Evolutionary conservation across 1,140 invertebrate species (phyloP).

Genomic region (Uloborus diversus): DNA sequence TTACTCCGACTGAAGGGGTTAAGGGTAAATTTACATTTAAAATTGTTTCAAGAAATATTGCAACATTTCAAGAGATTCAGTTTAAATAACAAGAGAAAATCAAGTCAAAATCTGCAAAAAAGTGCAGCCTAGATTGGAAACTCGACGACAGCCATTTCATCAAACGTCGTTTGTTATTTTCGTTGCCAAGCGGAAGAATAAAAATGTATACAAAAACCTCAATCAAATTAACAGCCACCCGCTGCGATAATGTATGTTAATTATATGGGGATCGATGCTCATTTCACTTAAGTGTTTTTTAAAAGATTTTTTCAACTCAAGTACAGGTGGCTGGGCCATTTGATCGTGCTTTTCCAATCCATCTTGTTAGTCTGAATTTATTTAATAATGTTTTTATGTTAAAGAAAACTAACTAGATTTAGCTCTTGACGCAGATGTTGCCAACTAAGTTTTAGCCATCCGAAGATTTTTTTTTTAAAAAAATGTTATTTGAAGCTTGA

Average conservation of each 20-base stretch:
- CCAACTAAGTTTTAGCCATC: too few species aligned
- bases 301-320: neutral
- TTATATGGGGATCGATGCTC: conserved; percentile 33
- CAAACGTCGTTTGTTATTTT: neutral
- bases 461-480: too few species aligned
- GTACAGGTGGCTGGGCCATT: neutral
- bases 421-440: too few species aligned
- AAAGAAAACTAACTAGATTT: neutral
- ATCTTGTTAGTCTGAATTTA: neutral
- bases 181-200: neutral
- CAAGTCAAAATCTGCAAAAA: too few species aligned
- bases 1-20: too few species aligned
- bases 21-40: too few species aligned
- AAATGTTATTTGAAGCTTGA: too few species aligned
- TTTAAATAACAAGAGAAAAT: too few species aligned
- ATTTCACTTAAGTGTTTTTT: conserved; percentile 44
- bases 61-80: too few species aligned
- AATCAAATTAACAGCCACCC: neutral
- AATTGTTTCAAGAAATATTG: too few species aligned
- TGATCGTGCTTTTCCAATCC: neutral
- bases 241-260: conserved; percentile 40
- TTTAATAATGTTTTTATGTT: neutral
- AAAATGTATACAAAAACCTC: conserved; percentile 12
- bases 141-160: too few species aligned
- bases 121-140: too few species aligned